Conservation (phyloP, 2,113 vertebrate genomes). For the Gadus macrocephalus region DNA sequence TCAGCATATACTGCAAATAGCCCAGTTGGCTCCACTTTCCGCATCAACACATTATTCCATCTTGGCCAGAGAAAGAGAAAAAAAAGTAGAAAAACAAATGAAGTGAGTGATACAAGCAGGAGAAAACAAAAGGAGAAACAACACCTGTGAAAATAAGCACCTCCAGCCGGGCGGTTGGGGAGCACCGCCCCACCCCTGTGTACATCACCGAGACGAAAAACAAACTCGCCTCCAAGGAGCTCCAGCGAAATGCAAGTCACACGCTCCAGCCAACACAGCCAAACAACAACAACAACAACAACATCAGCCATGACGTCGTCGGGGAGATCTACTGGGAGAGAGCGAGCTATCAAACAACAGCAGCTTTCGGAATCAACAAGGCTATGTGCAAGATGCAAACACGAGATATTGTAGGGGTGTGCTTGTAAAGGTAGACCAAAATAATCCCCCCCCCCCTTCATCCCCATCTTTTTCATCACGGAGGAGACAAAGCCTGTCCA, state of each 20-base stretch:
- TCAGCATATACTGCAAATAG: constrained; percentile 22
- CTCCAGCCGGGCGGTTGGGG: constrained; percentile 54
- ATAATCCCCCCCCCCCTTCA: constrained; percentile 19
- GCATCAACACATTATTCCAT: constrained; percentile 45
- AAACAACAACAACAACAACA: constrained; percentile 62
- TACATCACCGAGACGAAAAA: constrained; percentile 61
- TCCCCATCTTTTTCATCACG: constrained; percentile 38
- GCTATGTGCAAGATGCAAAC: constrained; percentile 26
- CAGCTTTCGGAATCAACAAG: constrained; percentile 46
- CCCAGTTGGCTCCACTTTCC: constrained; percentile 31
- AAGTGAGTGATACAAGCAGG: constrained; percentile 24
- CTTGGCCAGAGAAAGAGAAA: background rate
- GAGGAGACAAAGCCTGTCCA: constrained; percentile 49
- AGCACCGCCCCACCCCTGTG: constrained; percentile 59
- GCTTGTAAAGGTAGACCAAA: background rate
- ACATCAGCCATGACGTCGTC: constrained; percentile 12
- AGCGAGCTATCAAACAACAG: constrained; percentile 47
- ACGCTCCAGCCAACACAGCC: constrained; percentile 46
- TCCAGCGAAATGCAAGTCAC: constrained; percentile 57
- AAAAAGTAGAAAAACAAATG: constrained; percentile 27
- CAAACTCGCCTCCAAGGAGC: constrained; percentile 67
- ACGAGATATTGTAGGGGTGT: constrained; percentile 33
- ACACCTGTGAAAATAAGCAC: constrained; percentile 53
- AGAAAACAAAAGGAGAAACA: constrained; percentile 52
- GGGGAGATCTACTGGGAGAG: constrained; percentile 54